Conservation (phyloP, 2,797 vertebrate genomes). For the Sphaeramia orbicularis region DNA sequence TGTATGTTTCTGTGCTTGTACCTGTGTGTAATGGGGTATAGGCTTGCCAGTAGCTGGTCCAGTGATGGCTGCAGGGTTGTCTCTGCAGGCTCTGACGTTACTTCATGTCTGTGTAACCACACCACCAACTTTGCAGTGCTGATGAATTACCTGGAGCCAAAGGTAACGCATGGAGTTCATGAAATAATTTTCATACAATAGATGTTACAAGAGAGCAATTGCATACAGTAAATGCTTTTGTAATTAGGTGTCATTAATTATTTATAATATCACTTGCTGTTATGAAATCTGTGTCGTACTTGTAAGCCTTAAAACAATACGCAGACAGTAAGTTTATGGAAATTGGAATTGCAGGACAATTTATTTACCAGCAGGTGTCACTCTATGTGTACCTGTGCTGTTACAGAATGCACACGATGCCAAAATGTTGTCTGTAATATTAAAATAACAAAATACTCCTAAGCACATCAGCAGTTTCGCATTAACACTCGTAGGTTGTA, state of each 20-base stretch:
- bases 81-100: slow-evolving; percentile 62
- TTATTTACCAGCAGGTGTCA: slow-evolving; percentile 51
- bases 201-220: too few relatives aligned
- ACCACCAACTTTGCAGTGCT: slow-evolving; percentile 89
- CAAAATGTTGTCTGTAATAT: not conserved
- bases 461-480: not conserved
- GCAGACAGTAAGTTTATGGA: not conserved
- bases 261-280: not conserved
- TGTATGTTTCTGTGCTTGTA: slow-evolving; percentile 20
- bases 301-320: too few relatives aligned
- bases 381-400: slow-evolving; percentile 17
- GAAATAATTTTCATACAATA: too few relatives aligned
- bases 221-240: too few relatives aligned
- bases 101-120: slow-evolving; percentile 87
- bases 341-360: slow-evolving; percentile 8
- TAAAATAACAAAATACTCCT: not conserved
- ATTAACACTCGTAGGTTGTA: not conserved
- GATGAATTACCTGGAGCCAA: slow-evolving; percentile 85
- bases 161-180: slow-evolving; percentile 63
- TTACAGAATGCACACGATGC: not conserved
- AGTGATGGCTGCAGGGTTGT: slow-evolving; percentile 81
- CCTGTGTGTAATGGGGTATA: slow-evolving; percentile 41
- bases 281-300: not conserved
- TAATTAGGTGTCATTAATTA: too few relatives aligned
- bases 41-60: slow-evolving; percentile 80